Evolutionary conservation across 2,797 vertebrate species (phyloP), one percentile per base, ranked within the genome.

Genomic region (Notolepis coatsorum): DNA sequence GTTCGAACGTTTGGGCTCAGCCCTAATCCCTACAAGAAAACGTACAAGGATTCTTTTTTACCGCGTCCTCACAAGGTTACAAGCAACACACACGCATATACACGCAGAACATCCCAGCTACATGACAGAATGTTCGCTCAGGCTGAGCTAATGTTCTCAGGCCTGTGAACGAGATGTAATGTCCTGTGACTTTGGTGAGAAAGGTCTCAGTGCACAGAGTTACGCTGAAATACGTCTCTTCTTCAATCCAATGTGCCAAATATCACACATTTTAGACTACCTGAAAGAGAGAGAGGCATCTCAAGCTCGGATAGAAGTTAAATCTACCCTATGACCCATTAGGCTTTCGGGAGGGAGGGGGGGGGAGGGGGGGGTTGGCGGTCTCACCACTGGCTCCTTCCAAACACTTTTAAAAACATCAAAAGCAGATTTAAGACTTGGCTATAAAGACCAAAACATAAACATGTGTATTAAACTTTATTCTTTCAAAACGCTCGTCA

Each of bases 111-210:
- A 38, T 24, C 33, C 43, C 42, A 30, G 39, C 42, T 21, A 18
- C 58, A 49, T 54, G 33, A 39, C 54, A 61, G 43, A 79, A 73
- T 66, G 63, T 64, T 17, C 8, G 24, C 37, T 59, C 38, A 18
- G 15, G 47, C 61, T n/a, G n/a, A 61, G 62, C 52, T 46, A 72
- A 54, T 25, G 42, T 63, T 67, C 64, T 28, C 53, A 28, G 49
- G 61, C 7, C 24, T 47, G 18, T 3, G 6, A 41, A 58, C 17
- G 68, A 59, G 58, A 71, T 59, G 63, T 65, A 61, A 41, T 24
- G 3, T 64, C 55, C 41, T 65, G 5, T 52, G 58, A 70, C 37
- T 50, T 28, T 15, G 20, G 24, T 65, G 59, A 25, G 27, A 69
- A 71, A 53, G 17, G 38, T 39, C 45, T 46, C n/a, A 6, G n/a